Percentiles rank a stretch among this genome's conserved stretches.
These are phyloP conservation scores for Mystacornis crossleyi DNA, from an alignment of 2,113 vertebrate species.

Conservation along the genomic window DNA sequence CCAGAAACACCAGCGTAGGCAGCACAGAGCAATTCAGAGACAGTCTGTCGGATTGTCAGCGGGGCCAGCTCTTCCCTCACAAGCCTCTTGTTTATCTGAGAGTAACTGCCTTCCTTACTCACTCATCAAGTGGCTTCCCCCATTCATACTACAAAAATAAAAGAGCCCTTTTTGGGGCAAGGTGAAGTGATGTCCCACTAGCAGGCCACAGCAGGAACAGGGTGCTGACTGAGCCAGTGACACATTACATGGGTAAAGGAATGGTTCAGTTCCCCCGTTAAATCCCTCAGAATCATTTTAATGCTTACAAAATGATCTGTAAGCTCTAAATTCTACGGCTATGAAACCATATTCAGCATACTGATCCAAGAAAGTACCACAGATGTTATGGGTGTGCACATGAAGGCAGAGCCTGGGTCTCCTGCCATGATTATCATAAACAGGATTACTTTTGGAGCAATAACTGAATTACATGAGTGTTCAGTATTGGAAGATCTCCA, in stretches of 20 bases:
- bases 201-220: not conserved
- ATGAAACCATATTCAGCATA: not conserved
- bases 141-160: not conserved
- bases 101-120: not conserved
- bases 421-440: constrained; percentile 29
- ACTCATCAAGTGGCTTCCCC: not conserved
- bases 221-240: not conserved
- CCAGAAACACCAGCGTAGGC: not conserved
- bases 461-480: constrained; percentile 56
- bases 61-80: not conserved
- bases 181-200: not conserved
- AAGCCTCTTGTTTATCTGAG: not conserved
- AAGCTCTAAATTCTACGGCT: not conserved
- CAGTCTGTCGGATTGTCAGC: not conserved
- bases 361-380: not conserved
- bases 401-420: not conserved
- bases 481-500: constrained; percentile 48
- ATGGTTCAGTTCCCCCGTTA: not conserved
- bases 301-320: constrained; percentile 6
- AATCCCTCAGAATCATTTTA: not conserved
- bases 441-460: constrained; percentile 51
- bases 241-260: not conserved
- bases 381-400: not conserved
- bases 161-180: not conserved
- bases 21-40: not conserved